Evolutionary conservation across 2,797 vertebrate species (phyloP).

Genomic region (Leptodactylus fallax): DNA sequence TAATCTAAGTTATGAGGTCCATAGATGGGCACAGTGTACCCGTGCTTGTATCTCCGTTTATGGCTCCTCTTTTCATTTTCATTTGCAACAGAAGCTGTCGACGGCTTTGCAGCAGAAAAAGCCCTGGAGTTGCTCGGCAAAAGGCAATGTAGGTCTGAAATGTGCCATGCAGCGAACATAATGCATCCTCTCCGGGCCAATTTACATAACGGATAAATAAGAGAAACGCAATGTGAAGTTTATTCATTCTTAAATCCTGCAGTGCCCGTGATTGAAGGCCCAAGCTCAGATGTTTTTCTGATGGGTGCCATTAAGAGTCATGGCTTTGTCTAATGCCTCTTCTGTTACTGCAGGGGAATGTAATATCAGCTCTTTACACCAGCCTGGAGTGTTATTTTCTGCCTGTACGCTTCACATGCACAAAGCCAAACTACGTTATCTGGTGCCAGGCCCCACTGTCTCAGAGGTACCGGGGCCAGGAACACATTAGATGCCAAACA

Average conservation of each 20-base stretch:
- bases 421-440: slow-evolving; percentile 75
- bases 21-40: not conserved
- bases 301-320: slow-evolving; percentile 84
- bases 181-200: slow-evolving; percentile 83
- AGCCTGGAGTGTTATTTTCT: slow-evolving; percentile 80
- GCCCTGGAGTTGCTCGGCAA: slow-evolving; percentile 71
- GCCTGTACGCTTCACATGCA: slow-evolving; percentile 73
- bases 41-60: not conserved
- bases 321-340: slow-evolving; percentile 84
- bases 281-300: slow-evolving; percentile 85
- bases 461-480: slow-evolving; percentile 80
- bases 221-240: slow-evolving; percentile 88
- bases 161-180: slow-evolving; percentile 76
- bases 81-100: slow-evolving; percentile 65
- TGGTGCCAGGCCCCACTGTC: slow-evolving; percentile 73
- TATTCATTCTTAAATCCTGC: slow-evolving; percentile 90
- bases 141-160: slow-evolving; percentile 75
- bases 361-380: slow-evolving; percentile 76
- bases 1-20: not conserved
- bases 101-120: slow-evolving; percentile 70
- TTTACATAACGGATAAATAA: slow-evolving; percentile 90
- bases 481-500: slow-evolving; percentile 81
- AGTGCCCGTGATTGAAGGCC: slow-evolving; percentile 85
- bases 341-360: slow-evolving; percentile 79
- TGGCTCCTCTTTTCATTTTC: slow-evolving; percentile 28